Base-by-base conservation (phyloP, 2,888 invertebrate species). In the Agrotis puta region DNA sequence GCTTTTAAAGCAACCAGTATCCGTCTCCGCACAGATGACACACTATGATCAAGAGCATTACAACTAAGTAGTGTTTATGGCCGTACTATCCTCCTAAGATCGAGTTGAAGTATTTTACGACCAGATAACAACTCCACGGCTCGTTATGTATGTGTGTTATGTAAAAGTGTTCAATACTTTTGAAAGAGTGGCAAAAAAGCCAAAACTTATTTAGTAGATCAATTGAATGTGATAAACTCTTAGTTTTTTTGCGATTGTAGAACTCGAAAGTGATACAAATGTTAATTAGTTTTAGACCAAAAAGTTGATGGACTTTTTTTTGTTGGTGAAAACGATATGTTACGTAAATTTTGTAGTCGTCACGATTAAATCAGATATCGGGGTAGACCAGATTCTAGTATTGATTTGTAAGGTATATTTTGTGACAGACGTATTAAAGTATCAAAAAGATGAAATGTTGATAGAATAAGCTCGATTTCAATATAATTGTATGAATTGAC, bases 41-140 rank as follows among this genome's bases (percentile, higher is more conserved):
- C 13, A 70, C 64, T 79, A 16, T 47, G 77, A 78, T 78, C 43
- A 65, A 62, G 69, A 77, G 1, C 74, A 50, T 45, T 53, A 11
- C 48, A 53, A 65, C 70, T 58, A 54, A 63, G 53, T 64, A 50
- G 62, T 45, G 14, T 57, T 78, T 63, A 79, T 33, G 13, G 24
- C 50, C 11, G 3, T 24, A 48, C 56, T 77, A 76, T 72, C 64
- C 50, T 56, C 20, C 5, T 1, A 18, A 77, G 64, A 75, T 75
- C 71, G 61, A 11, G 13, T 2, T 4, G 39, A 6, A 50, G 9
- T 33, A 56, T 24, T 39, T 22, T 61, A 39, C 13, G 51, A 16
- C n/a, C 67, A 76, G 70, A 47, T 62, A 62, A 0, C 11, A 39
- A 61, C 2, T 3, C 3, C 3, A 74, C 27, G 39, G 57, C 2